Base-by-base conservation (phyloP, 2,888 invertebrate species). In the Drosophila testacea region DNA sequence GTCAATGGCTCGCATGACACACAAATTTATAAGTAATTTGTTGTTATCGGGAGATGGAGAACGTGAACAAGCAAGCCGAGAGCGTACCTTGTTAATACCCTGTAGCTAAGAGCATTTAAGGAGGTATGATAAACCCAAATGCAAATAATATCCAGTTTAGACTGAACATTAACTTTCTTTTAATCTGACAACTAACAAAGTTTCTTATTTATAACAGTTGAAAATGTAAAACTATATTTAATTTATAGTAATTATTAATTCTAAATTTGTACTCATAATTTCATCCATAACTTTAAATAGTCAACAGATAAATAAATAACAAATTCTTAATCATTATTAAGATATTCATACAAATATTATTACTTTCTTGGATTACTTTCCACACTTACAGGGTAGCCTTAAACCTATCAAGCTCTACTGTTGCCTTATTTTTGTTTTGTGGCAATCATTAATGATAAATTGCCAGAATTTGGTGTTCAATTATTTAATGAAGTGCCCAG, bases 391-490 rank as follows among this genome's bases (percentile, higher is more conserved):
- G 61, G 57, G 68, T 57, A 78, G 41, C 9, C 13, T 2, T 3
- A 13, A 4, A 3, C 2, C 11, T 22, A 0, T 13, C 16, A 46
- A n/a, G 10, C 10, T 7, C 28, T 27, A 1, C 10, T 2, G 39
- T 6, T 67, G 11, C 13, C 32, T 47, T 55, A 50, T 55, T 51
- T 62, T 42, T 27, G 36, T 46, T 11, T 42, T 59, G 38, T 61
- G 52, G 55, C 75, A 77, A 86, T 89, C 83, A 85, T 90, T 85
- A 86, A 88, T 91, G 88, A 90, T 86, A 87, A 89, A 91, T 91
- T 78, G 77, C 77, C 79, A 77, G 69, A 77, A 82, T 69, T 85
- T 68, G 80, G 80, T 80, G 81, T 84, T 83, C 80, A 87, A 89
- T 86, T 88, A 86, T 89, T 88, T 79, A 84, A 87, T 87, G 74